These are phyloP conservation scores for Ctenomys sociabilis DNA, from an alignment of 2,113 vertebrate species.

Conservation along the genomic window DNA sequence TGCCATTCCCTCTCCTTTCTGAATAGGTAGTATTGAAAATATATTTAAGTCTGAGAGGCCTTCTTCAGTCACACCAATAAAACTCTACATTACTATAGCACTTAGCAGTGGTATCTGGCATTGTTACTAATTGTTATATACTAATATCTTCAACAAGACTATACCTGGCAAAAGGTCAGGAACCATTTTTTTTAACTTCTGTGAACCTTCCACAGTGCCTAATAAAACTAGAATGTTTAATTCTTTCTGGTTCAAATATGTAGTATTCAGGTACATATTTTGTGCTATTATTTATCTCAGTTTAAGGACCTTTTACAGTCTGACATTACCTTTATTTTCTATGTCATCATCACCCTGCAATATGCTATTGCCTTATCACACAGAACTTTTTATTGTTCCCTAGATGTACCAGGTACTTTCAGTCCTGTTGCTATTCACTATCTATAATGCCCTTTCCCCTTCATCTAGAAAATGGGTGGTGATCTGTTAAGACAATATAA, in stretches of 20 bases:
- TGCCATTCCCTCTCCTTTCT: too few relatives aligned
- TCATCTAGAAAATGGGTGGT: constrained; percentile 55
- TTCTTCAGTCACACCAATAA: too few relatives aligned
- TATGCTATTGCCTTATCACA: too few relatives aligned
- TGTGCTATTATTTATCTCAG: constrained; percentile 52
- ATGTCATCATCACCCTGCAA: too few relatives aligned
- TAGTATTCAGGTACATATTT: constrained; percentile 18
- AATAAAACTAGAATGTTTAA: constrained; percentile 47
- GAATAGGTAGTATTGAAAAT: too few relatives aligned
- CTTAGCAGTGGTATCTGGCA: too few relatives aligned
- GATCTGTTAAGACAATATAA: too few relatives aligned
- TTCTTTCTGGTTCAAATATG: constrained; percentile 54
- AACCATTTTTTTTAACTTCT: constrained; percentile 64
- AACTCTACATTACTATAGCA: too few relatives aligned
- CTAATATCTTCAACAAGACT: constrained; percentile 36
- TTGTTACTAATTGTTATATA: not conserved
- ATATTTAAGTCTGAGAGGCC: too few relatives aligned
- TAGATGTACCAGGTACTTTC: too few relatives aligned
- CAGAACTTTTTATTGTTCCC: too few relatives aligned
- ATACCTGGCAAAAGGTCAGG: constrained; percentile 10
- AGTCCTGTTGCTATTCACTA: constrained; percentile 17
- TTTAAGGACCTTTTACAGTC: constrained; percentile 46
- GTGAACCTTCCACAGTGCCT: constrained; percentile 5
- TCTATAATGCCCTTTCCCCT: not conserved
- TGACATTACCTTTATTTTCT: too few relatives aligned